Base-by-base conservation (phyloP, 1,140 invertebrate species). In the Platyura marginata region DNA sequence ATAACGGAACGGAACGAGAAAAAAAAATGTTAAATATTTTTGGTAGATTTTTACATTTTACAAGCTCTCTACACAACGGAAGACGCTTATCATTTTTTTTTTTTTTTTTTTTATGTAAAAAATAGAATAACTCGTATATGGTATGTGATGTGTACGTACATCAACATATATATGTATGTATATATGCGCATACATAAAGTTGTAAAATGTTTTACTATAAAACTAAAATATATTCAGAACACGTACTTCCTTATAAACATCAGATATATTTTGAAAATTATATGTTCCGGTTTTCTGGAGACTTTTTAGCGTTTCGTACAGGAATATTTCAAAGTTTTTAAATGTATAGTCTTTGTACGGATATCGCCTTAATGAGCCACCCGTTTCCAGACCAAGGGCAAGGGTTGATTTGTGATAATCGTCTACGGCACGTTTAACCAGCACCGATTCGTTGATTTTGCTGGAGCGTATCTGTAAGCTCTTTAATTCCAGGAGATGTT, bases 401-500 rank as follows among this genome's bases (percentile, higher is more conserved):
- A 79, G 61, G 50, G 79, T 82, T 40, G 81, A 78, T 55, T 77
- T 78, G 49, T 81, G 77, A 52, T 87, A 90, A 44, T 79, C 76
- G 44, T 89, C 83, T 20, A 77, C 74, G 15, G 75, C 73, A 48
- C 90, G 69, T 59, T 91, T 93, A 0, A 94, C 87, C 11, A 94
- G 61, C 37, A 93, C 76, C 19, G 81, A 74, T 63, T 95, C 91
- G 52, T 92, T 91, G 5, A 83, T 72, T 64, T 82, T 79, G 15
- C 84, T 84, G 40, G 85, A 81, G 50, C 88, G 74, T 45, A 95
- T 93, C 63, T 95, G 91, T 41, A 91, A 67, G 43, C 87, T 71
- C 59, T 96, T 96, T 18, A 96, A 60, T 60, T 95, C 89, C 51
- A 94, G 72, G 41, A 96, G 64, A 57, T 95, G 86, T 53, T 94